A percentile compares a stretch with the other conserved stretches of the same genome.
These are phyloP conservation scores for Micrasema minimum DNA, from an alignment of 1,140 invertebrate genomes.

Conservation along the genomic window DNA sequence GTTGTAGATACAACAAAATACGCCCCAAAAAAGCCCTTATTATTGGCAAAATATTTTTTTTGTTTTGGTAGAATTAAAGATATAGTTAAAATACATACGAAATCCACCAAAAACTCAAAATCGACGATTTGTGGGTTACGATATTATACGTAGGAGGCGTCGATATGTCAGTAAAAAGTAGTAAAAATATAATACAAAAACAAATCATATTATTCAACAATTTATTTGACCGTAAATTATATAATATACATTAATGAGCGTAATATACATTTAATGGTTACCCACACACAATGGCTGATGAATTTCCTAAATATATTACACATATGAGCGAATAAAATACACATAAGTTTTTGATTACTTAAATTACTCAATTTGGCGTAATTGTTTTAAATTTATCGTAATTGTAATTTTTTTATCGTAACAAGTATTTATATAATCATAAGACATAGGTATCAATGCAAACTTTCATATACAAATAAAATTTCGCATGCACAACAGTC, in stretches of 20 bases:
- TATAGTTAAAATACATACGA: too few relatives aligned
- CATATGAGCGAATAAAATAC: slow-evolving; percentile 18
- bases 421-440: slow-evolving; percentile 36
- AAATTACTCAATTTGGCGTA: slow-evolving; percentile 31
- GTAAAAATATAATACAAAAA: too few relatives aligned
- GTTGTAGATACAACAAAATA: too few relatives aligned
- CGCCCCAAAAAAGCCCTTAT: too few relatives aligned
- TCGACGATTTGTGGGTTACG: too few relatives aligned
- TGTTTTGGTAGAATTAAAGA: too few relatives aligned
- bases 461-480: slow-evolving; percentile 19
- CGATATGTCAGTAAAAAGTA: too few relatives aligned
- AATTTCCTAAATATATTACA: slow-evolving; percentile 30
- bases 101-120: too few relatives aligned
- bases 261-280: neutral
- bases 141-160: too few relatives aligned
- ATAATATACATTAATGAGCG: slow-evolving; percentile 36
- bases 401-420: slow-evolving; percentile 21
- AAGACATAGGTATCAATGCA: slow-evolving; percentile 37
- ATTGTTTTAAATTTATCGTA: slow-evolving; percentile 17
- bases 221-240: slow-evolving; percentile 38
- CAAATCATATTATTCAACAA: slow-evolving; percentile 32
- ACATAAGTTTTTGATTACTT: slow-evolving; percentile 8
- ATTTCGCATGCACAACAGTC: slow-evolving; percentile 19
- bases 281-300: slow-evolving; percentile 6
- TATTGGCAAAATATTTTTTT: too few relatives aligned